phyloP scores from a whole-genome alignment of 2,888 invertebrate species.

The Tetrapedia diversipes region DNA sequence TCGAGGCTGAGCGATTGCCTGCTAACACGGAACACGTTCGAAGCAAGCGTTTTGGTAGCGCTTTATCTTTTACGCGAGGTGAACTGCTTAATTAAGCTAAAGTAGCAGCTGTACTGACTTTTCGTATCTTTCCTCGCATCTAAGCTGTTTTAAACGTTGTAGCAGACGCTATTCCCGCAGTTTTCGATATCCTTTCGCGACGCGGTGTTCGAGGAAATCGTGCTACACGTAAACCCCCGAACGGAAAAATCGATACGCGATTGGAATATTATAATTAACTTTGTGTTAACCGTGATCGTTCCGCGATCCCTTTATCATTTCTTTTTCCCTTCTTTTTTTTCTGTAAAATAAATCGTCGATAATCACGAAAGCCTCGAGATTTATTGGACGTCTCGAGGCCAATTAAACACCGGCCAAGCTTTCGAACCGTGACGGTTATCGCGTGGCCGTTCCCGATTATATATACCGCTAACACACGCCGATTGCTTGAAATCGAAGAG shows the following conservation, averaged over 20 bases:
- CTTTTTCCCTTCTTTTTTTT: slow-evolving; percentile 1
- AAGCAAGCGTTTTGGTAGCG: too few relatives aligned
- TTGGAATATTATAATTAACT: slow-evolving; percentile 34
- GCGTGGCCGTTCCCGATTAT: slow-evolving; percentile 59
- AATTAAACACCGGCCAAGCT: slow-evolving; percentile 61
- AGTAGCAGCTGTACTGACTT: too few relatives aligned
- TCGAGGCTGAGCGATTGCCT: too few relatives aligned
- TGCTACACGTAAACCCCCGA: background rate
- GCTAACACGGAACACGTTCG: too few relatives aligned
- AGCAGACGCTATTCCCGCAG: too few relatives aligned
- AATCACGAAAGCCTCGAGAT: slow-evolving; percentile 48
- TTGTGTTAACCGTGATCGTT: slow-evolving; percentile 21
- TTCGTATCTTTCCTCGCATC: too few relatives aligned
- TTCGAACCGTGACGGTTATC: slow-evolving; percentile 66
- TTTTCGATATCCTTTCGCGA: background rate
- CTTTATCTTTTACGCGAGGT: too few relatives aligned
- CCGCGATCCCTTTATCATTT: slow-evolving; percentile 23
- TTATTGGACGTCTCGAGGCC: slow-evolving; percentile 60
- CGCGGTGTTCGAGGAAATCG: background rate
- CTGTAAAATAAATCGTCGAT: slow-evolving; percentile 51
- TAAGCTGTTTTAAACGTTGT: too few relatives aligned
- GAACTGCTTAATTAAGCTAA: too few relatives aligned
- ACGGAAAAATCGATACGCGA: slow-evolving; percentile 1
- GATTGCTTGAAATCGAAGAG: slow-evolving; percentile 55
- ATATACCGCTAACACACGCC: slow-evolving; percentile 31